Conservation (phyloP, 2,888 invertebrate species). For the Rhingia rostrata region DNA sequence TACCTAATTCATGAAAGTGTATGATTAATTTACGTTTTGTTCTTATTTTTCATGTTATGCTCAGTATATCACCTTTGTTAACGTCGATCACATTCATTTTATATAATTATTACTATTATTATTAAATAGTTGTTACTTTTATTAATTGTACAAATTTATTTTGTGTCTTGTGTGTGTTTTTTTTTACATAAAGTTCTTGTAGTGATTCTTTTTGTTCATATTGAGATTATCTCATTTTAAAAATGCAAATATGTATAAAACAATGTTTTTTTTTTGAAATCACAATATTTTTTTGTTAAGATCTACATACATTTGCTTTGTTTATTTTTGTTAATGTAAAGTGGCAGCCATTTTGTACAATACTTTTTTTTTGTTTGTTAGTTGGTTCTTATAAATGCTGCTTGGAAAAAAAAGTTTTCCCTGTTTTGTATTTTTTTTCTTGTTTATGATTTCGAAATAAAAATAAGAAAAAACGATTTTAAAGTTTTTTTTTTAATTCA, state of each 20-base stretch:
- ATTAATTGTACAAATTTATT: slow-evolving; percentile 57
- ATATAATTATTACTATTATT: slow-evolving; percentile 32
- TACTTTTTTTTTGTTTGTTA: slow-evolving; percentile 53
- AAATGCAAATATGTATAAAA: slow-evolving; percentile 65
- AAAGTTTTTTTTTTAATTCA: slow-evolving; percentile 6
- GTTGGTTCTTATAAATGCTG: slow-evolving; percentile 71
- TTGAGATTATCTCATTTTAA: slow-evolving; percentile 50
- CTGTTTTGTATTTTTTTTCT: slow-evolving; percentile 50
- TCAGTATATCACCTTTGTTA: slow-evolving; percentile 73
- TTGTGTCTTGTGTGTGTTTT: slow-evolving; percentile 27
- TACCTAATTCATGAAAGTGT: slow-evolving; percentile 59
- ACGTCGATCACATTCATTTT: slow-evolving; percentile 71
- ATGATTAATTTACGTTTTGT: slow-evolving; percentile 26
- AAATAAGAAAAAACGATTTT: slow-evolving; percentile 57
- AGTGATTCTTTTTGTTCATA: slow-evolving; percentile 30
- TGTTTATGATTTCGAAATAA: slow-evolving; percentile 53
- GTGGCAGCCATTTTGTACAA: slow-evolving; percentile 71
- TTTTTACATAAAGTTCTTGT: slow-evolving; percentile 49
- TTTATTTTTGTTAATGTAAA: slow-evolving; percentile 38
- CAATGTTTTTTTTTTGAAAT: slow-evolving; percentile 51
- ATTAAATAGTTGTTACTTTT: slow-evolving; percentile 35
- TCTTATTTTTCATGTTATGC: slow-evolving; percentile 62
- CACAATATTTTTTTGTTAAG: slow-evolving; percentile 65
- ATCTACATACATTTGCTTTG: slow-evolving; percentile 46
- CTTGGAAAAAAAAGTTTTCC: slow-evolving; percentile 37